Conservation (phyloP, 37 sponge, comb jelly and placozoan species). For the Beroe forskalii region DNA sequence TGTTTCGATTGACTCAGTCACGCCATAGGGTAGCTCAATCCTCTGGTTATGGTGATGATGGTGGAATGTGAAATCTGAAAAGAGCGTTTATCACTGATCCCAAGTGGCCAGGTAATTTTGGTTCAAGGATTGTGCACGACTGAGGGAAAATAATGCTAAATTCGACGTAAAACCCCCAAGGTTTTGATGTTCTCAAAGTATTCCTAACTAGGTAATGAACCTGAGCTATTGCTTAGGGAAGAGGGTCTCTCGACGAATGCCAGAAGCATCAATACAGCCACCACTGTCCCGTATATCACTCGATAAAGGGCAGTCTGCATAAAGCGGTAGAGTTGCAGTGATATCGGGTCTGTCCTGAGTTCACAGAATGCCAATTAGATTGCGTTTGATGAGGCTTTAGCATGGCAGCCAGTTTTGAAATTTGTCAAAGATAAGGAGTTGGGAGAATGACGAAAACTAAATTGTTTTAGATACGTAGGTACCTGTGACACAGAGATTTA, state of each 20-base stretch:
- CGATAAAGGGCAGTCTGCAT: neutral
- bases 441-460: too few relatives aligned
- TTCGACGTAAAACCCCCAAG: too few relatives aligned
- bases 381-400: too few relatives aligned
- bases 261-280: neutral
- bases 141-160: too few relatives aligned
- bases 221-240: conserved; percentile 27
- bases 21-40: conserved; percentile 10
- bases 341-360: conserved; percentile 36
- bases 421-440: too few relatives aligned
- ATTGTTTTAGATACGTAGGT: neutral
- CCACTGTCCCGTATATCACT: neutral
- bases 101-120: too few relatives aligned
- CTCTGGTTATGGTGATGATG: neutral
- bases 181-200: too few relatives aligned
- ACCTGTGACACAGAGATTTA: conserved; percentile 48
- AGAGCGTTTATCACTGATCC: too few relatives aligned
- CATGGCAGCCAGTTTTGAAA: too few relatives aligned
- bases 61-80: conserved; percentile 56
- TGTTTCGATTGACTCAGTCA: conserved; percentile 16
- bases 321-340: conserved; percentile 10
- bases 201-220: too few relatives aligned
- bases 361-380: too few relatives aligned
- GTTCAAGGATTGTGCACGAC: too few relatives aligned
- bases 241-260: conserved; percentile 47